A percentile compares a stretch with the other conserved stretches of the same genome.
phyloP scores from a whole-genome alignment of 2,888 invertebrate species.

The Ennomos quercinarius region DNA sequence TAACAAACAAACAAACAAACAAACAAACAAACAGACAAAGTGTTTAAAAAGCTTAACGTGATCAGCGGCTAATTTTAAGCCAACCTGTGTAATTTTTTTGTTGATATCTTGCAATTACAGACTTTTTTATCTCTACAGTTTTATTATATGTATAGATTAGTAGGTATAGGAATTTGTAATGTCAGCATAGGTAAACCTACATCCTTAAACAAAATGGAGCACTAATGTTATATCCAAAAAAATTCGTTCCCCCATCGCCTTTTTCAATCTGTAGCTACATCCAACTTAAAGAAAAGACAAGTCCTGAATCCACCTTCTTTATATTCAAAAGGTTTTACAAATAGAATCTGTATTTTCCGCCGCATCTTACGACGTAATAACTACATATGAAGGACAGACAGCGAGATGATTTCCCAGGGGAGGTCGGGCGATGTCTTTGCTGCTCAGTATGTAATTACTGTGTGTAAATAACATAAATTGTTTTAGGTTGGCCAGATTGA shows the following conservation, averaged over 20 bases:
- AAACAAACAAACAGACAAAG: too few species aligned
- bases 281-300: slow-evolving; percentile 28
- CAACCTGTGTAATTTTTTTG: too few species aligned
- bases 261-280: slow-evolving; percentile 17
- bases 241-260: slow-evolving; percentile 11
- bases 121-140: too few species aligned
- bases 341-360: slow-evolving; percentile 47
- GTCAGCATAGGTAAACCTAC: too few species aligned
- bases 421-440: slow-evolving; percentile 38
- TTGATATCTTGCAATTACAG: too few species aligned
- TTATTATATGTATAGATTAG: too few species aligned
- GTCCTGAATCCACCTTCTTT: slow-evolving; percentile 43
- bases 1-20: too few species aligned
- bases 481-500: slow-evolving; percentile 42
- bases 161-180: too few species aligned
- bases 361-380: slow-evolving; percentile 54
- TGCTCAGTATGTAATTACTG: slow-evolving; percentile 49
- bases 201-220: too few species aligned
- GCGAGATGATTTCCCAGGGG: slow-evolving; percentile 53
- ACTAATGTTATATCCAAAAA: neutral
- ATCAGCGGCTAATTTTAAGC: too few species aligned
- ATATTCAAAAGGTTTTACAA: slow-evolving; percentile 51
- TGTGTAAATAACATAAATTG: slow-evolving; percentile 52
- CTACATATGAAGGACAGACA: slow-evolving; percentile 51
- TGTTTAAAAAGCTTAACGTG: too few species aligned